Base-by-base conservation (phyloP, 2,797 vertebrate species). In the Gadopsis bispinosus region DNA sequence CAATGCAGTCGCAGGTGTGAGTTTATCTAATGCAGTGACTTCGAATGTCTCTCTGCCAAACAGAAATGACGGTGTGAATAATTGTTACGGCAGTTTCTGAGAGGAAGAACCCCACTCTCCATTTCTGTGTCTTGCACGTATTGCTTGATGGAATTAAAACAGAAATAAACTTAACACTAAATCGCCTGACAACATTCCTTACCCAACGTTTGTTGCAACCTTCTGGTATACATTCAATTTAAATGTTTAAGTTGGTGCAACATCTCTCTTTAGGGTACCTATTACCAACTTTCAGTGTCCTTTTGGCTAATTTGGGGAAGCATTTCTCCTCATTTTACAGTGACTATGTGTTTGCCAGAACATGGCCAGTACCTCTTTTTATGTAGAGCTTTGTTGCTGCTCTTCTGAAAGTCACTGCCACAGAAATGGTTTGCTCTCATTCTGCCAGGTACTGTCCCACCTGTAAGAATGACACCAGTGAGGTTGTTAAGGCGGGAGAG, bases 391-490 rank as follows among this genome's bases (percentile, higher is more conserved):
- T 47, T 48, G 26, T 43, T 20, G 11, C 41, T 33, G 6, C 29
- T 67, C 9, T 19, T 53, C 54, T 17, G 26, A 19, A 4, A 5
- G 19, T 31, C 67, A 59, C 37, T 39, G 22, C 37, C 20, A 66
- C 62, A 59, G 13, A 78, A 43, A 37, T n/a, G 1, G 19, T 60
- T 51, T 74, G 16, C 51, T 75, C 51, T 79, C 43, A 1, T 74
- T 65, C 26, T 64, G 37, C 31, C 91, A 99, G 98, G 98, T 99
- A 99, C 94, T 99, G 98, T 91, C 98, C 98, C 88, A 97, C 97
- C 81, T 99, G 98, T 95, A 99, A 99, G 96, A 99, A 98, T 80
- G 98, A 99, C 95, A 97, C 97, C 88, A 98, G 95, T 69, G 98
- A 99, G 94, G 98, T 99, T 75, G 96, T 99, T 69, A 98, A 98